phyloP scores from a whole-genome alignment of 2,113 vertebrate genomes.

The Glaucomys volans region DNA sequence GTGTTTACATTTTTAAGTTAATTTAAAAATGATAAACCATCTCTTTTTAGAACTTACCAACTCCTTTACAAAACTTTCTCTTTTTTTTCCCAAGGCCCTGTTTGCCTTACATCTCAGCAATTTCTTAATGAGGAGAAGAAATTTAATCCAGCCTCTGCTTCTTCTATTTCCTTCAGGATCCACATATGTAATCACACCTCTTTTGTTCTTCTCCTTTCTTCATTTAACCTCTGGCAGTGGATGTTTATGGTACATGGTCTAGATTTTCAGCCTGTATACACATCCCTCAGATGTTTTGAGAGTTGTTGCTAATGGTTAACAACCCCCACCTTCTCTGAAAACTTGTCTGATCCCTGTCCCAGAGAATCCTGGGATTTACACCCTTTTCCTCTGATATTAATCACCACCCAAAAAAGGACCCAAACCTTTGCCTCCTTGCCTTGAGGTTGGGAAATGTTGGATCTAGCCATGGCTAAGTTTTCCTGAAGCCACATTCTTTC shows the following conservation, averaged over 20 bases:
- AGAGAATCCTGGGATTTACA: not conserved
- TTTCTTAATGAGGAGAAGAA: not conserved
- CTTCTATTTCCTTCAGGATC: not conserved
- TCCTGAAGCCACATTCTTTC: not conserved
- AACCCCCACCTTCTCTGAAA: not conserved
- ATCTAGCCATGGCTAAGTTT: not conserved
- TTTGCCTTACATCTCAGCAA: not conserved
- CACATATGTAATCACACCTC: not conserved
- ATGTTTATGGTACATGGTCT: not conserved
- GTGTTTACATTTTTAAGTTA: slow-evolving; percentile 51
- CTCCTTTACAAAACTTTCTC: not conserved
- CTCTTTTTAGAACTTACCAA: not conserved
- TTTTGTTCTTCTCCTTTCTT: not conserved
- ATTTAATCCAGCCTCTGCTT: not conserved
- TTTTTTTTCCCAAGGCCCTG: not conserved
- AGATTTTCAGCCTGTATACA: not conserved
- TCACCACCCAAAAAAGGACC: not conserved
- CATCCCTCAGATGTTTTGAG: not conserved
- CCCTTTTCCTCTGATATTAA: not conserved
- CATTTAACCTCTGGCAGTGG: not conserved
- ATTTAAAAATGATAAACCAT: not conserved
- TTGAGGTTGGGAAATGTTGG: not conserved
- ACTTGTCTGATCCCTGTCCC: not conserved
- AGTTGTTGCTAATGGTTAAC: not conserved
- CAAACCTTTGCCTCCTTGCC: not conserved